Conservation (phyloP, 2,113 vertebrate species). For the Nipponia nippon region DNA sequence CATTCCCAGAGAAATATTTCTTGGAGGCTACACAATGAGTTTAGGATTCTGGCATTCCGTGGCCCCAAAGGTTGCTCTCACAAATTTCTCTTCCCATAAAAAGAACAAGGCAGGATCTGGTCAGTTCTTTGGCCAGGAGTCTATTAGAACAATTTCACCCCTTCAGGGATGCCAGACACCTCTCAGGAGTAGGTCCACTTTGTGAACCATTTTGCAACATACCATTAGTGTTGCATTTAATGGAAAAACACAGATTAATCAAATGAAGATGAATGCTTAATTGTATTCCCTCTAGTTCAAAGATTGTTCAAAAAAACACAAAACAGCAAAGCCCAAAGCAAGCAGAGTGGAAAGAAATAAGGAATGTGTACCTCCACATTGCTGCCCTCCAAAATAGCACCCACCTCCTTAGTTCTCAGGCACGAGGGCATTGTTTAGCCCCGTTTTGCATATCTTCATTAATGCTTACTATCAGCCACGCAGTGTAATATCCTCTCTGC, state of each 20-base stretch:
- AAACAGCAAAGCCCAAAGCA: not conserved
- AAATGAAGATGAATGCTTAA: not conserved
- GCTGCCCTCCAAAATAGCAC: not conserved
- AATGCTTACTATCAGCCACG: not conserved
- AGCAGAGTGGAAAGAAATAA: not conserved
- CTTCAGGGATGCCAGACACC: not conserved
- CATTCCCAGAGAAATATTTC: not conserved
- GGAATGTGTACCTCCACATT: not conserved
- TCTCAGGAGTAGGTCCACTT: not conserved
- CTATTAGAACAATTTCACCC: not conserved
- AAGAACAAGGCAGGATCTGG: not conserved
- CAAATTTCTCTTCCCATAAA: not conserved
- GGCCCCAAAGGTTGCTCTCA: not conserved
- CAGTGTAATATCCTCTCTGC: not conserved
- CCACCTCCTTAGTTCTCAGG: not conserved
- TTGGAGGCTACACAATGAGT: not conserved
- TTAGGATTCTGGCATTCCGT: not conserved
- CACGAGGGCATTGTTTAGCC: not conserved
- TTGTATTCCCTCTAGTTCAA: not conserved
- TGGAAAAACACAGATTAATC: not conserved
- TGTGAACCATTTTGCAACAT: not conserved
- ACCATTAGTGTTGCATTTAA: too few relatives aligned
- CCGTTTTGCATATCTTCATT: slow-evolving; percentile 20
- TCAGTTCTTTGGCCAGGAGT: not conserved
- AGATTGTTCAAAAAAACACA: not conserved